phyloP scores from a whole-genome alignment of 2,888 invertebrate genomes.

The Ischnura elegans region DNA sequence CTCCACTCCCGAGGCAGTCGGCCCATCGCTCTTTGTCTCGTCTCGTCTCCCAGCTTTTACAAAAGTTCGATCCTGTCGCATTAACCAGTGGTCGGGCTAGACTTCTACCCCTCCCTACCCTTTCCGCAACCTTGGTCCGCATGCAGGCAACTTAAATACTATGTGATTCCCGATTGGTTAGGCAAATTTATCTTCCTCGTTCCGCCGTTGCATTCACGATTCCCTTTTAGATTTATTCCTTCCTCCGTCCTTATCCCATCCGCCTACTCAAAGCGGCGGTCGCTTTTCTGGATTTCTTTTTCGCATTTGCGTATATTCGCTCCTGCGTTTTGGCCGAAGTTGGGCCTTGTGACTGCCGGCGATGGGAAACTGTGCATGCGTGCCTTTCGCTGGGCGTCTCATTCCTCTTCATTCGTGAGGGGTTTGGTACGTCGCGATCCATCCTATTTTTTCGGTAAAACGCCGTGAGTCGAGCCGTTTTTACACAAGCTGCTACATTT shows the following conservation, averaged over 20 bases:
- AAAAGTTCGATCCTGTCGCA: slow-evolving; percentile 24
- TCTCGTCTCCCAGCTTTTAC: slow-evolving; percentile 4
- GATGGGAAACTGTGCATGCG: neutral
- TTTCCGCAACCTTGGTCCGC: slow-evolving; percentile 6
- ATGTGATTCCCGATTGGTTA: slow-evolving; percentile 7
- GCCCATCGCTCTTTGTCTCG: slow-evolving; percentile 16
- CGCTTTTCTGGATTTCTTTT: neutral
- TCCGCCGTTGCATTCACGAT: neutral
- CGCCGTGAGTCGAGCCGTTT: too few relatives aligned
- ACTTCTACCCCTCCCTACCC: too few relatives aligned
- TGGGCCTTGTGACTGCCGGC: neutral
- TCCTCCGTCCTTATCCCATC: neutral
- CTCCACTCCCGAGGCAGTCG: neutral
- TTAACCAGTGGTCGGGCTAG: neutral
- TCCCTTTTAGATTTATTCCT: neutral
- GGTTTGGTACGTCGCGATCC: neutral
- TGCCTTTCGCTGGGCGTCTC: neutral
- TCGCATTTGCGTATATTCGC: neutral
- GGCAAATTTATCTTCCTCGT: slow-evolving; percentile 4
- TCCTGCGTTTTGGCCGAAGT: neutral
- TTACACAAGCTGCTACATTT: too few relatives aligned
- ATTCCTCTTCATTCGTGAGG: neutral
- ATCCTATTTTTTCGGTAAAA: neutral
- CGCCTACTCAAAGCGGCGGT: neutral
- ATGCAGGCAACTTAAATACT: neutral